Base-by-base conservation (phyloP, 1,140 invertebrate species). In the Nephila pilipes region DNA sequence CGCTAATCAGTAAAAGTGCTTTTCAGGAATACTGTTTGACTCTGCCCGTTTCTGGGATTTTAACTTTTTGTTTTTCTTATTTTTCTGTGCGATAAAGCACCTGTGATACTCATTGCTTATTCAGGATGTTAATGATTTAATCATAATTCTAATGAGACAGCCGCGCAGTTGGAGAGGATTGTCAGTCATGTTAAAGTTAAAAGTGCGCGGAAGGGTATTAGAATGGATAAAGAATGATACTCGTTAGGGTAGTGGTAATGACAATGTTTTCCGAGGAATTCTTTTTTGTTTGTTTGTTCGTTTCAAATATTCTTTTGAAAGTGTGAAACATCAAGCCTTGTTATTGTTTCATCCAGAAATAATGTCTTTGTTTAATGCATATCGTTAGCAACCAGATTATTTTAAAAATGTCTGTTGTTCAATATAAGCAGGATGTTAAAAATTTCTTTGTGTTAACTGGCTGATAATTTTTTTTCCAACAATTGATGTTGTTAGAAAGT, bases 1-100 rank as follows among this genome's bases (percentile, higher is more conserved):
- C 58, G n/a, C 16, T 87, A 87, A 87, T 87, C 85, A 87, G 55
- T 12, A 25, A 36, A 87, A 87, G 85, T 87, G 85, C 85, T 87
- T 87, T 83, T 87, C 25, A 36, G 85, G 69, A 32, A 60, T 12
- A 55, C 22, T 81, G 80, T 81, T n/a, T 81, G 80, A 81, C 80
- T 25, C 22, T 55, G 80, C 46, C 46, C 46, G 46, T 10, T 81
- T 81, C 25, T 81, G 22, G 80, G 22, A 54, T 81, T 81, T 81
- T 81, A 25, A 25, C 54, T 22, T n/a, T 81, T 81, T 81, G 25
- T 18, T 81, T 54, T 46, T 4, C 80, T 46, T 29, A 29, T 29
- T 32, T 75, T 75, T 75, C 6, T 25, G 25, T 69, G 12, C 6
- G 25, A 69, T 22, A 69, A 25, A 20, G 69, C 69, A 32, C 36